Percentiles rank a stretch among this genome's conserved stretches.
phyloP scores from a whole-genome alignment of 1,140 invertebrate genomes.

The Leguminivora glycinivorella region DNA sequence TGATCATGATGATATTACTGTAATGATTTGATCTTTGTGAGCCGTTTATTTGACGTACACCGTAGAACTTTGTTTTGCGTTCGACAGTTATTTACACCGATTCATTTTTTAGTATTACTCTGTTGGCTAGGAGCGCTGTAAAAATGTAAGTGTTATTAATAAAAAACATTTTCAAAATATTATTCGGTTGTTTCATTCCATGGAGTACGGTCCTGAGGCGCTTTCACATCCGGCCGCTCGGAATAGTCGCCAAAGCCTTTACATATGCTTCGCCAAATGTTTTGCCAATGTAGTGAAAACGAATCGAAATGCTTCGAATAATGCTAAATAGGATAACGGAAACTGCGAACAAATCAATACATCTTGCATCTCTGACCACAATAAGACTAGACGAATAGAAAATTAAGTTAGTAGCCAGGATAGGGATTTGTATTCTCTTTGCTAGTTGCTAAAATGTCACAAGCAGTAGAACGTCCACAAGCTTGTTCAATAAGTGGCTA shows the following conservation, averaged over 20 bases:
- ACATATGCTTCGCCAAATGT: neutral
- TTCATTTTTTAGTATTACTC: constrained; percentile 78
- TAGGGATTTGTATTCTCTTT: neutral
- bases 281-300: neutral
- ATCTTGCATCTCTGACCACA: constrained; percentile 5
- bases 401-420: neutral
- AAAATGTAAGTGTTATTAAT: constrained; percentile 79
- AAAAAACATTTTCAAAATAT: constrained; percentile 80
- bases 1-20: constrained; percentile 58
- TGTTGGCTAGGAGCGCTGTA: constrained; percentile 78
- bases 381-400: neutral
- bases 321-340: constrained; percentile 32
- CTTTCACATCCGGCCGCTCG: neutral
- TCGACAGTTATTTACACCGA: constrained; percentile 76
- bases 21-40: constrained; percentile 69
- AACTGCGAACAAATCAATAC: constrained; percentile 7
- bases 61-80: constrained; percentile 78
- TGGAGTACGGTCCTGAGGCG: constrained; percentile 1
- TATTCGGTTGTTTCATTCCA: constrained; percentile 67
- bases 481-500: constrained; percentile 22
- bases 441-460: constrained; percentile 2
- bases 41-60: constrained; percentile 74
- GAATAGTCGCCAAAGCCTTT: neutral
- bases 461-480: constrained; percentile 1
- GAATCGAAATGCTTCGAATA: neutral